These are phyloP conservation scores for Aplysia californica DNA, from an alignment of 1,140 invertebrate genomes.

Conservation along the genomic window DNA sequence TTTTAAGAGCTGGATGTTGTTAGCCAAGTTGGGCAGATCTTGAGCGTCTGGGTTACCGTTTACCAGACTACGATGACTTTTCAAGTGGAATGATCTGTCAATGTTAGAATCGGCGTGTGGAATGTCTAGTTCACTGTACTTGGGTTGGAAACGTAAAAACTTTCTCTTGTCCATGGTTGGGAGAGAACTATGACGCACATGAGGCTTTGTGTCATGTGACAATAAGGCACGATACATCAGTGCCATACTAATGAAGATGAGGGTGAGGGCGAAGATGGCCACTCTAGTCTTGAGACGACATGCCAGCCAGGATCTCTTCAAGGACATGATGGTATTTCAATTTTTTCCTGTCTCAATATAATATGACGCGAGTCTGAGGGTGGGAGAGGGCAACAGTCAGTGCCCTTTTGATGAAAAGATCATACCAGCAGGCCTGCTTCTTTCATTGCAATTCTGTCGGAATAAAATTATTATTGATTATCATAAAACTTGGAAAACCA, in stretches of 20 bases:
- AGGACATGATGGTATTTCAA: too few relatives aligned
- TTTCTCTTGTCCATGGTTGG: neutral
- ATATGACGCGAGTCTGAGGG: too few relatives aligned
- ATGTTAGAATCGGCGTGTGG: too few relatives aligned
- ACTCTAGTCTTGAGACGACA: conserved; percentile 10
- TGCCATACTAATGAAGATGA: neutral
- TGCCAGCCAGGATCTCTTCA: neutral
- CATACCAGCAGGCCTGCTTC: too few relatives aligned
- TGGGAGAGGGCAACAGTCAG: too few relatives aligned
- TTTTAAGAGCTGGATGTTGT: neutral
- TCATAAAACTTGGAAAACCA: too few relatives aligned
- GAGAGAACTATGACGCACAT: neutral
- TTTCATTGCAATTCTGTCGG: too few relatives aligned
- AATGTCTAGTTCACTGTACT: neutral
- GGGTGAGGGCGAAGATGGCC: neutral
- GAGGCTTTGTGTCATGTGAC: neutral
- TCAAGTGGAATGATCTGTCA: too few relatives aligned
- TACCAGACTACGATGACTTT: too few relatives aligned
- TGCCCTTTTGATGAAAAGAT: too few relatives aligned
- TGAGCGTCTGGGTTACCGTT: neutral
- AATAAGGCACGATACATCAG: conserved; percentile 2
- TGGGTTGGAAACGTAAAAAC: neutral
- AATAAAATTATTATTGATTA: too few relatives aligned
- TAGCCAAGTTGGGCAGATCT: neutral
- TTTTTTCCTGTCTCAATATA: too few relatives aligned